A percentile compares a stretch with the other conserved stretches of the same genome.
phyloP scores from a whole-genome alignment of 2,113 vertebrate genomes.

The Taxidea taxus region DNA sequence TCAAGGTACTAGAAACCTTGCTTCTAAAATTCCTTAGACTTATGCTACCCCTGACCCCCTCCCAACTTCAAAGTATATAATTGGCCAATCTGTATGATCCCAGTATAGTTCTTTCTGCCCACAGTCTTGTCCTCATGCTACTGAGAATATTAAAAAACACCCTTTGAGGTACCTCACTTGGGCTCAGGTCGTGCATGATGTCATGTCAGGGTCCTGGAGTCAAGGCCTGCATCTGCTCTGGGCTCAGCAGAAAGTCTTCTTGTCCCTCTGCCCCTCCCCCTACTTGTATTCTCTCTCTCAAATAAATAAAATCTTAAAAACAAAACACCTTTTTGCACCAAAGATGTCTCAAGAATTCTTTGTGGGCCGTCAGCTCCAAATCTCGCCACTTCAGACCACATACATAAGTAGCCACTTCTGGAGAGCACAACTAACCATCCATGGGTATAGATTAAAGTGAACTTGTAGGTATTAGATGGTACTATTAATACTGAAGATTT shows the following conservation, averaged over 20 bases:
- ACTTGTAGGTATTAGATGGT: not conserved
- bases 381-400: not conserved
- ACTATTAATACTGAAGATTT: not conserved
- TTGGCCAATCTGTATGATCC: not conserved
- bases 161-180: not conserved
- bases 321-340: not conserved
- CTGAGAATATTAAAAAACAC: not conserved
- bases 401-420: not conserved
- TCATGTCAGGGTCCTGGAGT: not conserved
- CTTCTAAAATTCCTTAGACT: not conserved
- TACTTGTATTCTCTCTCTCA: not conserved
- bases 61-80: not conserved
- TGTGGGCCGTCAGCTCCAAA: not conserved
- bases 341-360: not conserved
- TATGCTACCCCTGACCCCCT: not conserved
- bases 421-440: not conserved
- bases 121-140: not conserved
- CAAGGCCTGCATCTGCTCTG: not conserved
- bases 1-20: not conserved
- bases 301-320: not conserved
- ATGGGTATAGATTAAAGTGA: not conserved
- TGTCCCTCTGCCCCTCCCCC: not conserved
- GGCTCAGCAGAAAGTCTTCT: not conserved
- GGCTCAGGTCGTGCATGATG: not conserved
- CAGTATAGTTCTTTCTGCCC: not conserved